Conservation (phyloP, 1,140 invertebrate genomes). For the Megalopta genalis region DNA sequence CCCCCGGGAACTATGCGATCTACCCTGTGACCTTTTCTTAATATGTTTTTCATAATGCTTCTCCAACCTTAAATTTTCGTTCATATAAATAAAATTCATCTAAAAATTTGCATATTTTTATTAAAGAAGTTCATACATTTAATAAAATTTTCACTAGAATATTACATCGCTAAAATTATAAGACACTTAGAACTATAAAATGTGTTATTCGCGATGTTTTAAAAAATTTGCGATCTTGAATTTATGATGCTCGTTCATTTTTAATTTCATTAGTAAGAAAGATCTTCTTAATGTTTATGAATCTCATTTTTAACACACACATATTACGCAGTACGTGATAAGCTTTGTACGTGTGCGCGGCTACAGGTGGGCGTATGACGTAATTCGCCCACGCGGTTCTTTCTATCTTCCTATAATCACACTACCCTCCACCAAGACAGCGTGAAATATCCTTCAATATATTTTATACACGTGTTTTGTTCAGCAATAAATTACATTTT, state of each 20-base stretch:
- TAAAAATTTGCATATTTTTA: neutral
- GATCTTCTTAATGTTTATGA: neutral
- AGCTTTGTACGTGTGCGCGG: conserved; percentile 52
- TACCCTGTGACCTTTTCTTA: conserved; percentile 61
- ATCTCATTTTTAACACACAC: conserved; percentile 23
- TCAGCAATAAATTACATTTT: neutral
- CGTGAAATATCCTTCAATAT: neutral
- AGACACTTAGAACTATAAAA: neutral
- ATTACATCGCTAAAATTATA: neutral
- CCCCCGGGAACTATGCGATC: conserved; percentile 62
- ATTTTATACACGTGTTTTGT: neutral
- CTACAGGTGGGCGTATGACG: conserved; percentile 76
- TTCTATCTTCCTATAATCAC: conserved; percentile 67
- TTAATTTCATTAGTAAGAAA: neutral
- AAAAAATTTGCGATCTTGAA: neutral
- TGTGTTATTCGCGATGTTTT: neutral
- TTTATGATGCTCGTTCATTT: neutral
- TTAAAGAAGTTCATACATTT: neutral
- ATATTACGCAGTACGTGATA: conserved; percentile 35
- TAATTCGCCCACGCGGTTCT: conserved; percentile 73
- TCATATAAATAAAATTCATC: neutral
- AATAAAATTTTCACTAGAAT: neutral
- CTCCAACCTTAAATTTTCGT: neutral
- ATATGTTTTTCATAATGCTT: neutral
- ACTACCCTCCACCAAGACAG: conserved; percentile 36